phyloP scores from a whole-genome alignment of 2,113 vertebrate genomes.

The Cyanoliseus patagonus region DNA sequence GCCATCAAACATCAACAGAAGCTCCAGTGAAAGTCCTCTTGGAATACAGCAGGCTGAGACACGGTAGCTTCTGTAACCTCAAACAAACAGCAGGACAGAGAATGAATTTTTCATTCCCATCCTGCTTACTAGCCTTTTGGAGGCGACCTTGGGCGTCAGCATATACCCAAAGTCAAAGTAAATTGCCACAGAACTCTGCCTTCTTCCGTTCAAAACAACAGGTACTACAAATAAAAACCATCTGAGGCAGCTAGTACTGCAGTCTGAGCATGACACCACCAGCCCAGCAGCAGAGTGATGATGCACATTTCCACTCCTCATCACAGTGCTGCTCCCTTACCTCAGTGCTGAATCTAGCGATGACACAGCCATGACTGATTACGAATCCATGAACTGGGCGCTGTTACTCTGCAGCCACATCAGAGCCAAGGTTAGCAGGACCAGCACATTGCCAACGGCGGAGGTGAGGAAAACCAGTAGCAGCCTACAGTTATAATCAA shows the following conservation, averaged over 20 bases:
- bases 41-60: fast-evolving
- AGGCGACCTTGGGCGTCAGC: not conserved
- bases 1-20: not conserved
- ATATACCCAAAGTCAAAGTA: not conserved
- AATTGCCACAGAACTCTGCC: not conserved
- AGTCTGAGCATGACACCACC: not conserved
- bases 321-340: not conserved
- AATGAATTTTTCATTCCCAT: not conserved
- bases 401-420: not conserved
- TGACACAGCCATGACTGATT: not conserved
- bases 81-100: not conserved
- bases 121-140: not conserved
- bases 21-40: not conserved
- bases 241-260: not conserved
- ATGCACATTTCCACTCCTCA: not conserved
- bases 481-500: not conserved
- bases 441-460: fast-evolving
- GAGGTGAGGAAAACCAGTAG: not conserved
- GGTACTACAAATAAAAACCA: not conserved
- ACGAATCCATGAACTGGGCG: not conserved
- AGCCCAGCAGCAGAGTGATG: not conserved
- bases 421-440: fast-evolving
- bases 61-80: not conserved
- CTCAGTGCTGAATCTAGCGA: not conserved
- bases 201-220: fast-evolving